phyloP scores from a whole-genome alignment of 2,113 vertebrate species.

The Rhea pennata region DNA sequence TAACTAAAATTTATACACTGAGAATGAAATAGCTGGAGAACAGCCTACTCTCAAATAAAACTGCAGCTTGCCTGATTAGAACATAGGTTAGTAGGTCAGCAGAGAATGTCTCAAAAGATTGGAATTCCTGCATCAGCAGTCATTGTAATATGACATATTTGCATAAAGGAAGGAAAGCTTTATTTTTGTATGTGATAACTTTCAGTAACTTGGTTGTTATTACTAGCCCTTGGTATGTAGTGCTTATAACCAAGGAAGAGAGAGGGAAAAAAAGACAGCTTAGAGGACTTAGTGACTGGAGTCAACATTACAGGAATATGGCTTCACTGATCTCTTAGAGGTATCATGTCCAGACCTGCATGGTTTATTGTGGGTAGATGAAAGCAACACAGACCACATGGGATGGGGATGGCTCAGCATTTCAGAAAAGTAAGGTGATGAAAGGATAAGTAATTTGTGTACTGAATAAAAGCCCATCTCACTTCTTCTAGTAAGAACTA shows the following conservation, averaged over 20 bases:
- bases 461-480: background rate
- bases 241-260: background rate
- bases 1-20: constrained; percentile 59
- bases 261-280: background rate
- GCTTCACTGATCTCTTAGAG: background rate
- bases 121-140: constrained; percentile 42
- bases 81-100: constrained; percentile 35
- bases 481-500: background rate
- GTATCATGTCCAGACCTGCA: accelerated
- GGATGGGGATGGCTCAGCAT: background rate
- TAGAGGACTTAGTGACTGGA: background rate
- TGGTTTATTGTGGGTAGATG: background rate
- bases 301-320: background rate
- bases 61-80: constrained; percentile 41
- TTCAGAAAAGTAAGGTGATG: background rate
- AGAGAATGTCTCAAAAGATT: background rate
- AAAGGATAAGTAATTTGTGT: background rate
- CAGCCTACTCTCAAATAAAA: constrained; percentile 39
- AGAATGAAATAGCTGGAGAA: constrained; percentile 51
- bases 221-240: background rate
- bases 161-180: constrained; percentile 39
- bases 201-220: background rate
- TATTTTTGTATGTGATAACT: background rate
- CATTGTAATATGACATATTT: background rate
- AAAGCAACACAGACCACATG: background rate